These are phyloP conservation scores for Carterocephalus palaemon DNA, from an alignment of 2,888 invertebrate species.

Conservation along the genomic window DNA sequence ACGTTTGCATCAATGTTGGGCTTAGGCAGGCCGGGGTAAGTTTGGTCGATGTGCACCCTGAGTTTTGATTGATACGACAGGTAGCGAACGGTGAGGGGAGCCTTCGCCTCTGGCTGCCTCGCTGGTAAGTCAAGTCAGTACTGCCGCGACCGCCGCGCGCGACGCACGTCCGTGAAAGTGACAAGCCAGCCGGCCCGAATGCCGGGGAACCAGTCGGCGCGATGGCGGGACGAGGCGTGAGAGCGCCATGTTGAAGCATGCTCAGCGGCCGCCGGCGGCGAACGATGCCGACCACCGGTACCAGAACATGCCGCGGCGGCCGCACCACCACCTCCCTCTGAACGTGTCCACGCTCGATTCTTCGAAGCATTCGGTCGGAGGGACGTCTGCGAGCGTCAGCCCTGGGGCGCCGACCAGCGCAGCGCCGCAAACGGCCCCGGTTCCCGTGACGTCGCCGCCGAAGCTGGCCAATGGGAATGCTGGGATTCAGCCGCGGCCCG, in stretches of 20 bases:
- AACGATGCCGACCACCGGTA: conserved; percentile 76
- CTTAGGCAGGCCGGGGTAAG: conserved; percentile 42
- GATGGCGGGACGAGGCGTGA: conserved; percentile 66
- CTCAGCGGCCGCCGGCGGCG: conserved; percentile 79
- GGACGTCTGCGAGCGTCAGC: conserved; percentile 77
- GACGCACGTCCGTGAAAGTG: conserved; percentile 51
- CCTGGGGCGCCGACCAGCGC: conserved; percentile 77
- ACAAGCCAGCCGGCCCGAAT: conserved; percentile 54
- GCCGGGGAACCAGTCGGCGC: conserved; percentile 65
- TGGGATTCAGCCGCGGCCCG: conserved; percentile 65
- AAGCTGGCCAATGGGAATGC: conserved; percentile 77
- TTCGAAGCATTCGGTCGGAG: conserved; percentile 81
- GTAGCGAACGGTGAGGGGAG: conserved; percentile 39
- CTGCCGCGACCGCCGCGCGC: conserved; percentile 50
- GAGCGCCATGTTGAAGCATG: conserved; percentile 85
- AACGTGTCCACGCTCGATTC: conserved; percentile 84
- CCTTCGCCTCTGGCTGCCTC: conserved; percentile 19
- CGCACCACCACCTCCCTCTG: conserved; percentile 81
- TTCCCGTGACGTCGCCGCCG: conserved; percentile 58
- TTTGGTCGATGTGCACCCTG: conserved; percentile 46
- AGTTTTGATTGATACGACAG: conserved; percentile 59
- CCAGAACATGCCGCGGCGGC: conserved; percentile 79
- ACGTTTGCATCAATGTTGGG: conserved; percentile 14
- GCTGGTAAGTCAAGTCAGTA: no score
- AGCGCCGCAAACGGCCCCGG: conserved; percentile 41